Percentiles rank a stretch among this genome's conserved stretches.
phyloP scores from a whole-genome alignment of 1,140 invertebrate species.

The Belonocnema kinseyi region DNA sequence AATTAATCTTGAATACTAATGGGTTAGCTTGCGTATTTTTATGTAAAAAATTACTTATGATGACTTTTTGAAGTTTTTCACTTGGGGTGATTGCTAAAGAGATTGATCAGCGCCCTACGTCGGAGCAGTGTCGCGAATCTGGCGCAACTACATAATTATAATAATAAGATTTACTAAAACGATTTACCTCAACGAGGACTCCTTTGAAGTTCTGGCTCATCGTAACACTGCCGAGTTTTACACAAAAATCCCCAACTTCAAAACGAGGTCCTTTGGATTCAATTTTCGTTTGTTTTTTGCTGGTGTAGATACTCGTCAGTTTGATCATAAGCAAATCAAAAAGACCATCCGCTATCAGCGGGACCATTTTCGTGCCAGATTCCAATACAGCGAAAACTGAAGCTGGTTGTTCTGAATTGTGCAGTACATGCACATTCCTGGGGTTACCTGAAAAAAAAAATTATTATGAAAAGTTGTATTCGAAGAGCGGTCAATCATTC shows the following conservation, averaged over 20 bases:
- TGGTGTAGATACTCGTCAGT: conserved; percentile 89
- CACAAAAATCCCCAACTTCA: conserved; percentile 94
- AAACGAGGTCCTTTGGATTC: conserved; percentile 95
- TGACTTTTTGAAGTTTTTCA: too few species aligned
- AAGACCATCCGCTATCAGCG: conserved; percentile 91
- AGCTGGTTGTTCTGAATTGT: conserved; percentile 96
- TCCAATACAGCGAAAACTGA: conserved; percentile 95
- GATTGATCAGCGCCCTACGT: too few species aligned
- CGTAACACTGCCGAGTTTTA: conserved; percentile 94
- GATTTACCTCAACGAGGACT: conserved; percentile 89
- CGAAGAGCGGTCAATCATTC: conserved; percentile 52
- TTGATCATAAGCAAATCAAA: conserved; percentile 95
- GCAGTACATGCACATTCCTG: conserved; percentile 91
- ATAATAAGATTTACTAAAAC: too few species aligned
- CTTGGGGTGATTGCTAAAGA: too few species aligned
- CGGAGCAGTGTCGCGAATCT: too few species aligned
- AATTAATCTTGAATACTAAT: too few species aligned
- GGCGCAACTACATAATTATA: too few species aligned
- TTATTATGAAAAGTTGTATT: neutral
- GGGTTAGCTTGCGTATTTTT: too few species aligned
- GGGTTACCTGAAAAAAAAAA: conserved; percentile 75
- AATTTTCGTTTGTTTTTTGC: conserved; percentile 89
- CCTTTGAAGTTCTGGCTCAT: conserved; percentile 96
- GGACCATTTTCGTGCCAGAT: conserved; percentile 88
- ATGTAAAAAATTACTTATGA: too few species aligned